Percentiles rank a stretch among this genome's conserved stretches.
Evolutionary conservation across 2,888 invertebrate genomes (phyloP).

Genomic region (Morpho achilles): DNA sequence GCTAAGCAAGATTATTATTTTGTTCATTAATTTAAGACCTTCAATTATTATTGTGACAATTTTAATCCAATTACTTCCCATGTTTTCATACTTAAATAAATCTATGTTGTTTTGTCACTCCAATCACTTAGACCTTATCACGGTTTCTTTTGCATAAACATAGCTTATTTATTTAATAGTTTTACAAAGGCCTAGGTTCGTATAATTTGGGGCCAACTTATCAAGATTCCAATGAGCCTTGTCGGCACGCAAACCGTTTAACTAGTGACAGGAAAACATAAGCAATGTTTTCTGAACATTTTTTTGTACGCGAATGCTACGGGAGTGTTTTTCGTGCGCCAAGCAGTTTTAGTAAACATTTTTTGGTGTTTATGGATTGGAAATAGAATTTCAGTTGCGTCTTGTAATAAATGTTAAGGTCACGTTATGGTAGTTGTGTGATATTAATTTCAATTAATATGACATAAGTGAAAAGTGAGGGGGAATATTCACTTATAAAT

Average conservation of each 20-base stretch:
- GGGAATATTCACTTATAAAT: too few relatives aligned
- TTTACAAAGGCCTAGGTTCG: slow-evolving; percentile 33
- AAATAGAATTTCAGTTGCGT: background rate
- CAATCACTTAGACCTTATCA: slow-evolving; percentile 24
- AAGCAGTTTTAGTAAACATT: slow-evolving; percentile 2
- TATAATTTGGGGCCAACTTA: slow-evolving; percentile 64
- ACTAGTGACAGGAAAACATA: slow-evolving; percentile 57
- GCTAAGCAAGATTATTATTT: slow-evolving; percentile 2
- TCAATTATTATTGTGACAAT: background rate
- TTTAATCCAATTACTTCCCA: slow-evolving; percentile 22
- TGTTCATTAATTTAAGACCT: background rate
- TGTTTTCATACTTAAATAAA: slow-evolving; percentile 20
- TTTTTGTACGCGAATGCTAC: slow-evolving; percentile 1
- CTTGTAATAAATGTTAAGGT: background rate
- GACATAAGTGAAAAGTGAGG: too few relatives aligned
- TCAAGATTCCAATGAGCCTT: slow-evolving; percentile 57
- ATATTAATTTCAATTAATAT: background rate
- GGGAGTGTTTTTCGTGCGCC: slow-evolving; percentile 6
- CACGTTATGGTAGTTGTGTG: background rate
- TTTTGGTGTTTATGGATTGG: background rate
- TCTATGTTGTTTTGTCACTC: slow-evolving; percentile 22
- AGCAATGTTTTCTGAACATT: slow-evolving; percentile 40
- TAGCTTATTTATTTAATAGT: slow-evolving; percentile 29
- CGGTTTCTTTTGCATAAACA: slow-evolving; percentile 27
- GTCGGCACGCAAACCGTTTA: slow-evolving; percentile 62